Evolutionary conservation across 37 sponge, comb jelly and placozoan species (phyloP).

Genomic region (Ephydatia muelleri): DNA sequence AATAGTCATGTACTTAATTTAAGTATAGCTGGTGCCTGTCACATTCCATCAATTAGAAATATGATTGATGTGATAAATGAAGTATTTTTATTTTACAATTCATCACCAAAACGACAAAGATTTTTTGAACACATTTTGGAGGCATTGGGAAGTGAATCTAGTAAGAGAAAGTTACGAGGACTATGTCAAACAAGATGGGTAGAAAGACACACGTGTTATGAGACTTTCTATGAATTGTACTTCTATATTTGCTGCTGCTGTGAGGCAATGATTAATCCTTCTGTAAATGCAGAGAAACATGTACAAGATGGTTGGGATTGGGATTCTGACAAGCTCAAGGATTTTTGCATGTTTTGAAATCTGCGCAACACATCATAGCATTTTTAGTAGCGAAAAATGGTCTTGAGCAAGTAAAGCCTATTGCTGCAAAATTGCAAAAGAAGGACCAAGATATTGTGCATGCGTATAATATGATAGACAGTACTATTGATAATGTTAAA

Average conservation of each 20-base stretch:
- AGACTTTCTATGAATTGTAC: too few relatives aligned
- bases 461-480: conserved; percentile 32
- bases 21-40: conserved; percentile 16
- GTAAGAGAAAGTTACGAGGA: conserved; percentile 6
- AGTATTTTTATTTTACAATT: conserved; percentile 11
- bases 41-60: conserved; percentile 20
- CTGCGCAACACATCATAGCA: conserved; percentile 16
- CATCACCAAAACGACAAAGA: conserved; percentile 24
- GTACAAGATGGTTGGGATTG: too few relatives aligned
- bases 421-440: conserved; percentile 56
- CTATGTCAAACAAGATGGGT: too few relatives aligned
- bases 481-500: conserved; percentile 32
- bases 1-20: too few relatives aligned
- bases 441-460: conserved; percentile 44
- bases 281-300: too few relatives aligned
- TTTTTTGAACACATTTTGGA: conserved; percentile 11
- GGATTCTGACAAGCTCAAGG: too few relatives aligned
- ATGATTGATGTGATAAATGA: conserved; percentile 19
- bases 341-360: too few relatives aligned
- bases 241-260: too few relatives aligned
- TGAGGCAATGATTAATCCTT: too few relatives aligned
- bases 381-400: conserved; percentile 44
- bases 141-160: not conserved
- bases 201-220: too few relatives aligned
- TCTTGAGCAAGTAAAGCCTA: conserved; percentile 32